Evolutionary conservation across 2,797 vertebrate genomes (phyloP).

Genomic region (Chelon labrosus): DNA sequence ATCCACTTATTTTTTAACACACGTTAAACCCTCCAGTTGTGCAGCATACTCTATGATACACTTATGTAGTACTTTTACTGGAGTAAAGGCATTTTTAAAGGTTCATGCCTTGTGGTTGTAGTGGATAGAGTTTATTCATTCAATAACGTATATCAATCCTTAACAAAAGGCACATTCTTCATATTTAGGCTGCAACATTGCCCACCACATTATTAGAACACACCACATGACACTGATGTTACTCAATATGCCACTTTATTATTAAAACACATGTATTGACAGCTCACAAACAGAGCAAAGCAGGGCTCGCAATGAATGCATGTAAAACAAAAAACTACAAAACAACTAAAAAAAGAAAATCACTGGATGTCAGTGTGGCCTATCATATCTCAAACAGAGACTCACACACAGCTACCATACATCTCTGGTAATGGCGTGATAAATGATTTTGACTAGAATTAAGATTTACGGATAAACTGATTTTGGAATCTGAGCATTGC

Average conservation of each 20-base stretch:
- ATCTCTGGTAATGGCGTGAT: not conserved
- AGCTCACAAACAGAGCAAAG: constrained; percentile 9
- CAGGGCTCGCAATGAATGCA: constrained; percentile 12
- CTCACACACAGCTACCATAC: constrained; percentile 1
- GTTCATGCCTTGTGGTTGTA: too few relatives aligned
- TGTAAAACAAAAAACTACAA: constrained; percentile 16
- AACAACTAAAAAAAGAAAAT: constrained; percentile 19
- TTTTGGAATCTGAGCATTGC: not conserved
- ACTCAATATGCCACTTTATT: constrained; percentile 63
- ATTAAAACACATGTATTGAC: constrained; percentile 47
- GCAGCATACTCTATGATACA: too few relatives aligned
- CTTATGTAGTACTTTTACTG: too few relatives aligned
- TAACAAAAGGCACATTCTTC: too few relatives aligned
- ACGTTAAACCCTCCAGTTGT: too few relatives aligned
- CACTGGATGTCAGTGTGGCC: not conserved
- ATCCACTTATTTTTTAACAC: too few relatives aligned
- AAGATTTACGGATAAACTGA: not conserved
- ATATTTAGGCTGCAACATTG: too few relatives aligned
- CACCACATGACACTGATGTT: constrained; percentile 5
- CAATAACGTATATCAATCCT: too few relatives aligned
- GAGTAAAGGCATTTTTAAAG: too few relatives aligned
- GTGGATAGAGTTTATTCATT: too few relatives aligned
- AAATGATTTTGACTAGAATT: constrained; percentile 3
- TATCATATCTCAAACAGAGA: not conserved
- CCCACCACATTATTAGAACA: not conserved